phyloP scores from a whole-genome alignment of 2,797 vertebrate genomes.

The Telmatherina bonti region DNA sequence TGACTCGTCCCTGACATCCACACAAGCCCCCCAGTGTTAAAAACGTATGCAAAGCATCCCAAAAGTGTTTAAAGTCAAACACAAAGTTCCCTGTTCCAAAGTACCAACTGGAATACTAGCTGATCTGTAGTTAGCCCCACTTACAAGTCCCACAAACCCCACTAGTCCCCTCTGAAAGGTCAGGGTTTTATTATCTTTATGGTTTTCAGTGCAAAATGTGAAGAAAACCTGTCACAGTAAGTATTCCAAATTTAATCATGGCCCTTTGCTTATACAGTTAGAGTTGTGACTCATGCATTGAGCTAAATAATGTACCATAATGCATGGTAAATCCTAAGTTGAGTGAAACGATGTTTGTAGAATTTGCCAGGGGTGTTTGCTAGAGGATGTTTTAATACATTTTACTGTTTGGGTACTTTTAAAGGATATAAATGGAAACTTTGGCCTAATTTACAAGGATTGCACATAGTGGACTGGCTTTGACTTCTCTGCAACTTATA shows the following conservation, averaged over 20 bases:
- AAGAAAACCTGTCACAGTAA: constrained; percentile 81
- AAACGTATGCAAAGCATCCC: constrained; percentile 86
- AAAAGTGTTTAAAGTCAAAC: constrained; percentile 79
- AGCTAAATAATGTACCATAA: constrained; percentile 54
- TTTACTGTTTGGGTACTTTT: constrained; percentile 17
- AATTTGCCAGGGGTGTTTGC: too few relatives aligned
- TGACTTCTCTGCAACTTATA: background rate
- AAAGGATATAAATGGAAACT: background rate
- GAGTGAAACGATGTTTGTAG: constrained; percentile 12
- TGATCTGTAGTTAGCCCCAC: constrained; percentile 48
- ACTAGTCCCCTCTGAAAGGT: constrained; percentile 46
- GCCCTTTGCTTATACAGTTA: constrained; percentile 58
- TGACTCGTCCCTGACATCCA: constrained; percentile 70
- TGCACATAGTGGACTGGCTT: background rate
- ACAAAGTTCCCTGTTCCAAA: constrained; percentile 71
- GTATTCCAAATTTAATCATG: constrained; percentile 76
- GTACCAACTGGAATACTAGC: constrained; percentile 29
- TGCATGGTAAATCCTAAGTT: constrained; percentile 60
- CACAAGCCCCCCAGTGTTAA: constrained; percentile 67
- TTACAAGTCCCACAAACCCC: constrained; percentile 53
- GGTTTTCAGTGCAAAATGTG: constrained; percentile 75
- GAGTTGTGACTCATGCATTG: constrained; percentile 30
- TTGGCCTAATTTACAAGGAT: constrained; percentile 11
- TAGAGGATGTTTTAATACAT: constrained; percentile 2
- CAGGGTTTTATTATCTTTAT: constrained; percentile 46